Evolutionary conservation across 1,140 invertebrate genomes (phyloP), one percentile per base, ranked within the genome.

Genomic region (Nilaparvata lugens): DNA sequence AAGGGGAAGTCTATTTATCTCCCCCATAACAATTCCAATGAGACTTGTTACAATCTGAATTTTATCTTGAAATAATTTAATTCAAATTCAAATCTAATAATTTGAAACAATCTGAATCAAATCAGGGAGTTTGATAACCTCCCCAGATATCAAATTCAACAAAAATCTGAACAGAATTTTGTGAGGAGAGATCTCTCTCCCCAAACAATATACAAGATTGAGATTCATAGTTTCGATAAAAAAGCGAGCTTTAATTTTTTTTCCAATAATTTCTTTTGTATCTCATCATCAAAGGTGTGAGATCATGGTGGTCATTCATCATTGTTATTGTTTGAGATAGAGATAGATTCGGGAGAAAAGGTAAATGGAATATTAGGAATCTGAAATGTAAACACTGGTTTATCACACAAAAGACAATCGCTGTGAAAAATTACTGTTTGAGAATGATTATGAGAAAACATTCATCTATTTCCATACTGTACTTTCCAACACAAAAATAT

Each of bases 241-340:
- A 55, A 25, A 23, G 19, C 24, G 16, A 45, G 21, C 19, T 60
- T 19, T 51, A 21, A 51, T n/a, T n/a, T n/a, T n/a, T n/a, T n/a
- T n/a, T n/a, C n/a, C n/a, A n/a, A 53, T 56, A 25, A 64, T 45
- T 61, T 58, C 56, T 64, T 61, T 66, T 66, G 65, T 66, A 66
- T 66, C 65, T 58, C 60, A 66, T 66, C 65, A 48, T 35, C 31
- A 66, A 64, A 66, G 65, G 65, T 64, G 65, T 66, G 65, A 66
- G 65, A 66, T 66, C 65, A 62, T 64, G 42, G 56, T 21, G 16
- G 23, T 18, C 51, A 43, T 58, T 43, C 42, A 28, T 28, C 31
- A 35, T 9, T 35, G 31, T 35, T 6, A 35, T 35, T 35, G 31
- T 35, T 35, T 35, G 31, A 35, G 31, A 35, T 35, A 35, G 13